A percentile compares a stretch with the other conserved stretches of the same genome.
Conservation (phyloP, 1,140 invertebrate species). For the Phocides pigmalion region DNA sequence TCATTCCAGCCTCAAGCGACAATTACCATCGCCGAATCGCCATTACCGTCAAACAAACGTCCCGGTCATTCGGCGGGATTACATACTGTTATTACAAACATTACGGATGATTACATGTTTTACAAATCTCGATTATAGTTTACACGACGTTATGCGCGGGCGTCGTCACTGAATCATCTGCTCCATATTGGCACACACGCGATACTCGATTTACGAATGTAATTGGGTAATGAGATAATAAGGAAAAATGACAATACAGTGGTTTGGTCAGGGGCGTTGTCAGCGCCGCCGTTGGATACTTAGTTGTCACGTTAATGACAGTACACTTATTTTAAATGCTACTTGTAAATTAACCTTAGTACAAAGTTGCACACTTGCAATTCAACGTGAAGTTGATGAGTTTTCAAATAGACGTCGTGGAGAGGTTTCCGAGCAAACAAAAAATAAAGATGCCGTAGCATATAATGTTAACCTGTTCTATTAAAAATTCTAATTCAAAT, state of each 20-base stretch:
- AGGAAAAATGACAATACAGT: not conserved
- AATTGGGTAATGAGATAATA: slow-evolving; percentile 22
- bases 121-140: not conserved
- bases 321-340: not conserved
- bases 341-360: slow-evolving; percentile 2
- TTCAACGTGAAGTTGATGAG: too few species aligned
- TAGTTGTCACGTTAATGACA: not conserved
- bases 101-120: slow-evolving; percentile 11
- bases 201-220: slow-evolving; percentile 14
- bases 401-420: too few species aligned
- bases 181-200: not conserved
- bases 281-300: slow-evolving; percentile 6
- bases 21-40: slow-evolving; percentile 2
- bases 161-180: slow-evolving; percentile 10
- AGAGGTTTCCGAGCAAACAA: too few species aligned
- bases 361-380: too few species aligned
- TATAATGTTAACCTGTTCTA: too few species aligned
- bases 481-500: too few species aligned
- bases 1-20: not conserved
- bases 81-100: slow-evolving; percentile 20
- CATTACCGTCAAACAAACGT: slow-evolving; percentile 15
- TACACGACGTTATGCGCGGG: slow-evolving; percentile 16
- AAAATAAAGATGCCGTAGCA: too few species aligned
- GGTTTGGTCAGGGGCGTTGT: not conserved
- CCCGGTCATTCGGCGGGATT: slow-evolving; percentile 2